phyloP scores from a whole-genome alignment of 2,113 vertebrate genomes.

The Phaethornis superciliosus region DNA sequence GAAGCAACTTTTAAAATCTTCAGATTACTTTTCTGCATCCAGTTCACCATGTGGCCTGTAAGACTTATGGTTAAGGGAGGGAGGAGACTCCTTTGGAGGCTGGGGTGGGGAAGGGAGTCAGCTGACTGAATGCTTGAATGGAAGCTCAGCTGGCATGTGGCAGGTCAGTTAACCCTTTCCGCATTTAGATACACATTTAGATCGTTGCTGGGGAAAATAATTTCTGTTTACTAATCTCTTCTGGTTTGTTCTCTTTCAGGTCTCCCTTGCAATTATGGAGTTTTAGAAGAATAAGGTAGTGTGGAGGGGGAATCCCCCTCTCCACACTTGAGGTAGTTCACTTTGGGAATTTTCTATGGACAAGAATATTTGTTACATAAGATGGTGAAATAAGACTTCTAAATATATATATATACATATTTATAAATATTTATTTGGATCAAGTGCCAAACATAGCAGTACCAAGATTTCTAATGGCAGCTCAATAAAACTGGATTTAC shows the following conservation, averaged over 20 bases:
- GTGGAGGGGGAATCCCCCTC: constrained; percentile 90
- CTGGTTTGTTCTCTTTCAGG: constrained; percentile 77
- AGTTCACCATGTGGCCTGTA: not conserved
- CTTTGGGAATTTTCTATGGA: constrained; percentile 72
- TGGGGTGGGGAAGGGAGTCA: not conserved
- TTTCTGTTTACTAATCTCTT: not conserved
- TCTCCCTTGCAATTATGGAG: constrained; percentile 95
- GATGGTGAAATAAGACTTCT: constrained; percentile 67
- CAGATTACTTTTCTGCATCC: not conserved
- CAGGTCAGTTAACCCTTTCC: not conserved
- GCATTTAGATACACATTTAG: not conserved
- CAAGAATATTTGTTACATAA: constrained; percentile 79
- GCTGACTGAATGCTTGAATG: not conserved
- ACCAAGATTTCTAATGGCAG: constrained; percentile 75
- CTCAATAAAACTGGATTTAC: constrained; percentile 78
- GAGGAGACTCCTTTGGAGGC: not conserved
- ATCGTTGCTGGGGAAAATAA: not conserved
- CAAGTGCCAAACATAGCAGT: constrained; percentile 75
- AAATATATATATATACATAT: constrained; percentile 67
- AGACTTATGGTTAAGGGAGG: not conserved
- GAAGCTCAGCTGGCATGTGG: not conserved
- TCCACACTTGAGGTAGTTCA: constrained; percentile 77
- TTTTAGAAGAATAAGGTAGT: constrained; percentile 82
- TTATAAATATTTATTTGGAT: constrained; percentile 84
- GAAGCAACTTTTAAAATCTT: not conserved